These are phyloP conservation scores for Trochalopteron elliotii DNA, from an alignment of 2,113 vertebrate genomes.

Conservation along the genomic window DNA sequence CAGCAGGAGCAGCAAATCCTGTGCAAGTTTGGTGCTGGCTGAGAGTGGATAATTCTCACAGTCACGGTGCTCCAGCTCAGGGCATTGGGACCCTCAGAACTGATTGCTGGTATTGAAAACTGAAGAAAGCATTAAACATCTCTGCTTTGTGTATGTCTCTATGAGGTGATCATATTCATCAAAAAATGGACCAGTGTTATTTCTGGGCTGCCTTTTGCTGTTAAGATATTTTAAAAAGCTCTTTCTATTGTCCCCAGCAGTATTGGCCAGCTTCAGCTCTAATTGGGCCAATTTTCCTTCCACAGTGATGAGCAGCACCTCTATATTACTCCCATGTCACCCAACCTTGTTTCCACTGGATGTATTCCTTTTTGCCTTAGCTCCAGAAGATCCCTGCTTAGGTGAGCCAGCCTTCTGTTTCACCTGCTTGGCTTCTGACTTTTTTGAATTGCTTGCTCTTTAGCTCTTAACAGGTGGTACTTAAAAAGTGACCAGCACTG, in stretches of 20 bases:
- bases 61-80: not conserved
- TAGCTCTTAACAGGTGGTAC: not conserved
- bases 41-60: not conserved
- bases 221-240: not conserved
- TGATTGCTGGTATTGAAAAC: fast-evolving
- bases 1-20: not conserved
- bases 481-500: not conserved
- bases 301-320: not conserved
- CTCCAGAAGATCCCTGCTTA: not conserved
- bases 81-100: not conserved
- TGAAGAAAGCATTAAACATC: not conserved
- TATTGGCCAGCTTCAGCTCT: not conserved
- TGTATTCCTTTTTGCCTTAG: not conserved
- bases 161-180: not conserved
- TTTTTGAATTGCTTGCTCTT: not conserved
- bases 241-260: not conserved
- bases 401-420: not conserved
- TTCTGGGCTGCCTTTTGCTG: not conserved
- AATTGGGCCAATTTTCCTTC: not conserved
- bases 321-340: not conserved
- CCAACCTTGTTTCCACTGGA: not conserved
- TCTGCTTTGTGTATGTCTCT: not conserved
- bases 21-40: not conserved
- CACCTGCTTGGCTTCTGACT: not conserved
- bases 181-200: not conserved